Evolutionary conservation across 2,888 invertebrate species (phyloP).

Genomic region (Dexiosoma caninum): DNA sequence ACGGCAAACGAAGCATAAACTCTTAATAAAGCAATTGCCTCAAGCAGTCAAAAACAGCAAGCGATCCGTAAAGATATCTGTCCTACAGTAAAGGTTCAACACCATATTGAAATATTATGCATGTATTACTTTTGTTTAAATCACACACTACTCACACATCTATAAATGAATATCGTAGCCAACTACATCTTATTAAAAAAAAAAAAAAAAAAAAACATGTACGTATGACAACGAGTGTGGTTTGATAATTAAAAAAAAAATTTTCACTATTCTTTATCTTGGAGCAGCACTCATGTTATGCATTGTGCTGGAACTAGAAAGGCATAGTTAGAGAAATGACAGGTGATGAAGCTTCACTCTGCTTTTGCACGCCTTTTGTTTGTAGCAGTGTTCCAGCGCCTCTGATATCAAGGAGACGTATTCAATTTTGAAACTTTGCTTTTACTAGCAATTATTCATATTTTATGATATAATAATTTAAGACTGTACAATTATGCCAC

Average conservation of each 20-base stretch:
- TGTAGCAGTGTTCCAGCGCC: too few relatives aligned
- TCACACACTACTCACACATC: not conserved
- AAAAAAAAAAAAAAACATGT: not conserved
- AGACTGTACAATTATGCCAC: not conserved
- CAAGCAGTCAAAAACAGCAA: slow-evolving; percentile 74
- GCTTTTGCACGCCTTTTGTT: too few relatives aligned
- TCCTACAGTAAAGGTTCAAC: slow-evolving; percentile 61
- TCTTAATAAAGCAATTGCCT: slow-evolving; percentile 77
- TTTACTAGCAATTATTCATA: too few relatives aligned
- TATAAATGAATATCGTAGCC: not conserved
- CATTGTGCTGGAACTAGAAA: too few relatives aligned
- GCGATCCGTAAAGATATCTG: slow-evolving; percentile 65
- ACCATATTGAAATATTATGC: slow-evolving; percentile 31
- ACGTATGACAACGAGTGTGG: not conserved
- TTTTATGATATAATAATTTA: too few relatives aligned
- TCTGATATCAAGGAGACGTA: too few relatives aligned
- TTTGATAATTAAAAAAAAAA: not conserved
- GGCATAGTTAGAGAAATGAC: too few relatives aligned
- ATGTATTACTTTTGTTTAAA: slow-evolving; percentile 1
- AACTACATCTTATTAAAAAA: not conserved
- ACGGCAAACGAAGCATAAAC: slow-evolving; percentile 71
- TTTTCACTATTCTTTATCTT: too few relatives aligned
- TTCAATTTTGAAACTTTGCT: too few relatives aligned
- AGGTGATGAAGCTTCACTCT: too few relatives aligned
- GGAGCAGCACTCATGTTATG: too few relatives aligned